These are phyloP conservation scores for Nasonia longicornis DNA, from an alignment of 1,140 invertebrate species.

Conservation along the genomic window DNA sequence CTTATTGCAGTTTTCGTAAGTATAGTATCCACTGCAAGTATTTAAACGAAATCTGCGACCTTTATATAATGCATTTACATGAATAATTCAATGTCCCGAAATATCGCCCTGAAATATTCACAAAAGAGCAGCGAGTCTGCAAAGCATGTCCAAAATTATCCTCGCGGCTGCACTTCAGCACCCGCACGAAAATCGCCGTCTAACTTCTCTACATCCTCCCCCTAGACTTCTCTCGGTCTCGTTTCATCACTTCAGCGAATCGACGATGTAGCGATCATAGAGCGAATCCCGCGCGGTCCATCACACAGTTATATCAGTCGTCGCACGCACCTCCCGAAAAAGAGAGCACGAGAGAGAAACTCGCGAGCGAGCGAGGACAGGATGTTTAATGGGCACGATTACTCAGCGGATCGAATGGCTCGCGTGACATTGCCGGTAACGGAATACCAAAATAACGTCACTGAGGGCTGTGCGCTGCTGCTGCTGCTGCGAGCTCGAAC, in stretches of 20 bases:
- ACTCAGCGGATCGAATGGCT: conserved; percentile 67
- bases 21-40: too few relatives aligned
- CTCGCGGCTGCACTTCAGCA: not conserved
- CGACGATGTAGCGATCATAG: conserved; percentile 58
- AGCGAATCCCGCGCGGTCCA: conserved; percentile 55
- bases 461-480: conserved; percentile 50
- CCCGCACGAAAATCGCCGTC: not conserved
- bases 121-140: not conserved
- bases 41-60: too few relatives aligned
- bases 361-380: conserved; percentile 57
- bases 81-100: too few relatives aligned
- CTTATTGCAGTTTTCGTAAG: too few relatives aligned
- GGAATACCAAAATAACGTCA: conserved; percentile 69
- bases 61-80: too few relatives aligned
- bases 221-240: not conserved
- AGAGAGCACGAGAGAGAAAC: not conserved
- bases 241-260: not conserved
- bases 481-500: too few relatives aligned
- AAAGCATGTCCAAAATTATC: not conserved
- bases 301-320: conserved; percentile 49
- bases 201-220: not conserved
- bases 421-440: conserved; percentile 62
- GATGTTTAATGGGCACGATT: conserved; percentile 67
- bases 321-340: not conserved
- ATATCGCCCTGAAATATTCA: not conserved